phyloP scores from a whole-genome alignment of 2,797 vertebrate species.

The Dipus sagitta region DNA sequence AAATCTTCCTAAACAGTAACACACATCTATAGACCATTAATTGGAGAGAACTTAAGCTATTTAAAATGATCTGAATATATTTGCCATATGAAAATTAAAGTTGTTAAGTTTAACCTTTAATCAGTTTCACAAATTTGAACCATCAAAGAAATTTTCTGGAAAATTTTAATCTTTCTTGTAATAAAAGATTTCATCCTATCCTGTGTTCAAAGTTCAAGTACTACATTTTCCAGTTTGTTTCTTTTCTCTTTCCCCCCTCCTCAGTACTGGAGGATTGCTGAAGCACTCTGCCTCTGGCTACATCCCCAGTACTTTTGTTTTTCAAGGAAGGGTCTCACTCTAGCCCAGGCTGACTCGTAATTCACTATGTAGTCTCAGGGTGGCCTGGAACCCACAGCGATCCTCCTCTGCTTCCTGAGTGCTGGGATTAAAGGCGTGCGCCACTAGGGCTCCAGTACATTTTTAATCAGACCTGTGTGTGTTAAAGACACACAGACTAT shows the following conservation, averaged over 20 bases:
- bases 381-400: no score
- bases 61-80: neutral
- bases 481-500: neutral
- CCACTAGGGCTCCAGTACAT: neutral
- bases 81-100: neutral
- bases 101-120: conserved; percentile 21
- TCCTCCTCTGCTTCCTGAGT: no score
- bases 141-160: neutral
- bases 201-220: conserved; percentile 29
- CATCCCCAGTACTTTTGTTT: no score
- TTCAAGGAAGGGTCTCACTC: no score
- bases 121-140: conserved; percentile 8
- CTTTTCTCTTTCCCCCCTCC: no score
- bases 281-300: no score
- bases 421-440: no score
- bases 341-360: no score
- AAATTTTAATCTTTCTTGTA: neutral
- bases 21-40: neutral
- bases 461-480: neutral
- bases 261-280: no score
- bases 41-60: neutral
- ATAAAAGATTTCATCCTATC: neutral
- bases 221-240: no score
- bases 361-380: no score
- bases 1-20: conserved; percentile 28